Base-by-base conservation (phyloP, 1,140 invertebrate species). In the Aphidius gifuensis region DNA sequence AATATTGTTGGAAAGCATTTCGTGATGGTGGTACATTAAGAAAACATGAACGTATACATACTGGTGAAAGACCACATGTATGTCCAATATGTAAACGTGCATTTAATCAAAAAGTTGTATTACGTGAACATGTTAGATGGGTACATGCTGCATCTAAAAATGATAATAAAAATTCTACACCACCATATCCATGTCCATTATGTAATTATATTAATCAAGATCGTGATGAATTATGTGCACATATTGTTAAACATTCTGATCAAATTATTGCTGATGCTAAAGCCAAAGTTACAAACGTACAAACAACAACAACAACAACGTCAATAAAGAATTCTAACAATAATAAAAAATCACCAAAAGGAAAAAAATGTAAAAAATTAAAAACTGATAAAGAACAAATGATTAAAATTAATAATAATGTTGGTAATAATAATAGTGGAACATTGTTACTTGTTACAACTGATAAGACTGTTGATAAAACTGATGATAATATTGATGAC, bases 1-100 rank as follows among this genome's bases (percentile, higher is more conserved):
- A 83, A 57, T 90, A 90, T 68, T 93, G 91, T 71, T 90, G 89
- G 69, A 93, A 93, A 72, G 86, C 90, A 50, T 94, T 93, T 62
- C 73, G 83, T 9, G 83, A 84, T 64, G 83, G 83, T 5, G 84
- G 83, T 5, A 85, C 84, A 38, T 71, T 89, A 57, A 80, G 84
- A 40, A 83, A 87, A 60, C 88, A 88, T 61, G 85, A 88, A 74
- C 82, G 83, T 32, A 84, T 83, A 54, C 85, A 87, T 44, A 86
- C 84, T 0, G 84, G 87, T 0, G 87, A 90, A 70, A 74, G 86
- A 51, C 88, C 88, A 1, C 88, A 87, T 64, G 83, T 83, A 46
- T 90, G 88, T 74, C 83, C 83, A 39, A 68, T 87, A 5, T 91
- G 89, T 73, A 77, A 83, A 2, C 81, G 85, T 55, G 82, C 84